A percentile compares a stretch with the other conserved stretches of the same genome.
These are phyloP conservation scores for Linnaemya vulpina DNA, from an alignment of 2,888 invertebrate genomes.

Conservation along the genomic window DNA sequence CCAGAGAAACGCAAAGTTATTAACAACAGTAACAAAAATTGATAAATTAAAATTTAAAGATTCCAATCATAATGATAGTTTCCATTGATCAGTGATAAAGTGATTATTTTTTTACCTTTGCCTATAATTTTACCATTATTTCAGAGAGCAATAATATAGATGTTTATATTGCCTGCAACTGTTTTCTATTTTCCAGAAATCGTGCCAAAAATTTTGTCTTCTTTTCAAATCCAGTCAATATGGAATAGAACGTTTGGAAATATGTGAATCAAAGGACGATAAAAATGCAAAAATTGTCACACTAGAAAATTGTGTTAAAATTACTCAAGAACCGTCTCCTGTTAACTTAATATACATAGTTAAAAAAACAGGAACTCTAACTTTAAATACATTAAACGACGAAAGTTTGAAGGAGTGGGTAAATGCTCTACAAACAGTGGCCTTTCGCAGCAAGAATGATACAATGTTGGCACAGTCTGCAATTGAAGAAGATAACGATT, in stretches of 20 bases:
- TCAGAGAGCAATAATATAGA: too few species aligned
- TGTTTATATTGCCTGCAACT: not conserved
- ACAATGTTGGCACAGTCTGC: conserved; percentile 80
- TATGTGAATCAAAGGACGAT: conserved; percentile 92
- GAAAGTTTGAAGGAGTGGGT: conserved; percentile 91
- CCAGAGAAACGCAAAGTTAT: too few species aligned
- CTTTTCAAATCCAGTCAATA: conserved; percentile 92
- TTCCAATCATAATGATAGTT: too few species aligned
- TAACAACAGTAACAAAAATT: too few species aligned
- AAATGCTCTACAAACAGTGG: conserved; percentile 90
- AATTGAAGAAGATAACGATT: conserved; percentile 93
- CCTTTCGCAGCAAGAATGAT: conserved; percentile 88
- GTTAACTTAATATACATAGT: conserved; percentile 87
- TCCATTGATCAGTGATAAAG: too few species aligned
- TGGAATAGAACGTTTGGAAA: conserved; percentile 93
- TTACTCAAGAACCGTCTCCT: conserved; percentile 86
- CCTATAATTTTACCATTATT: too few species aligned
- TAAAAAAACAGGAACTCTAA: conserved; percentile 88
- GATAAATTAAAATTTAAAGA: too few species aligned
- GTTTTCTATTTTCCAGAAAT: conserved; percentile 86
- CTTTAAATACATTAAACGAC: conserved; percentile 86
- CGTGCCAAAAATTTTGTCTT: conserved; percentile 86
- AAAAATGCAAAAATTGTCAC: conserved; percentile 90
- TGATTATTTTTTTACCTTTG: too few species aligned
- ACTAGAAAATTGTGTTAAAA: conserved; percentile 94